Evolutionary conservation across 2,797 vertebrate species (phyloP).

Genomic region (Rousettus madagascariensis): DNA sequence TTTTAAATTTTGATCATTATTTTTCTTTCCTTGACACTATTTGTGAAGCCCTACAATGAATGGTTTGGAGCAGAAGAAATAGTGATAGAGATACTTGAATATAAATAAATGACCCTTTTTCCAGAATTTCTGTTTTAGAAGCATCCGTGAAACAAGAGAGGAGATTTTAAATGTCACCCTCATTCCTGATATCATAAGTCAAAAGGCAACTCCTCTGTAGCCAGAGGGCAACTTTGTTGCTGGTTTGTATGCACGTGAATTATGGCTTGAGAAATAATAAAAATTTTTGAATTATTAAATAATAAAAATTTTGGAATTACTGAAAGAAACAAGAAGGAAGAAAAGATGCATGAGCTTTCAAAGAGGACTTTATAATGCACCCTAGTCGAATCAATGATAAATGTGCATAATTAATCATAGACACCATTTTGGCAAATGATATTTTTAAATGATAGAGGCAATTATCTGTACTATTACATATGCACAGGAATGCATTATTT

Average conservation of each 20-base stretch:
- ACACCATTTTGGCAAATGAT: slow-evolving; percentile 74
- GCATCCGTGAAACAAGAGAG: background rate
- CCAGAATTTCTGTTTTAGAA: background rate
- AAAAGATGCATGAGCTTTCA: slow-evolving; percentile 48
- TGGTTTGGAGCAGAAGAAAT: background rate
- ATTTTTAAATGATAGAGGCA: slow-evolving; percentile 78
- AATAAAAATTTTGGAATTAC: slow-evolving; percentile 8
- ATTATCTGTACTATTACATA: slow-evolving; percentile 75
- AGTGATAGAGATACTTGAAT: background rate
- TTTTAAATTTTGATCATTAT: background rate
- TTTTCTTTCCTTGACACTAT: background rate
- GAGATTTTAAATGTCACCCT: background rate
- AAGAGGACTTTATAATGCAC: slow-evolving; percentile 67
- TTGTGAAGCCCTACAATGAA: background rate
- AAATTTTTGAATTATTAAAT: slow-evolving; percentile 22
- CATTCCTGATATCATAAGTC: background rate
- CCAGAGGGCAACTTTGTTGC: background rate
- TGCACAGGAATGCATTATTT: slow-evolving; percentile 71
- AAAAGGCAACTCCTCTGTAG: background rate
- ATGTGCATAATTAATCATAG: slow-evolving; percentile 76
- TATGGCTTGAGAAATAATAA: slow-evolving; percentile 18
- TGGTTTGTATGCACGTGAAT: background rate
- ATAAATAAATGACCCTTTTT: background rate
- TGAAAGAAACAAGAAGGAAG: slow-evolving; percentile 53
- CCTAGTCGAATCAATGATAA: slow-evolving; percentile 60